Evolutionary conservation across 2,888 invertebrate species (phyloP), one percentile per base, ranked within the genome.

Genomic region (Andrena minutula): DNA sequence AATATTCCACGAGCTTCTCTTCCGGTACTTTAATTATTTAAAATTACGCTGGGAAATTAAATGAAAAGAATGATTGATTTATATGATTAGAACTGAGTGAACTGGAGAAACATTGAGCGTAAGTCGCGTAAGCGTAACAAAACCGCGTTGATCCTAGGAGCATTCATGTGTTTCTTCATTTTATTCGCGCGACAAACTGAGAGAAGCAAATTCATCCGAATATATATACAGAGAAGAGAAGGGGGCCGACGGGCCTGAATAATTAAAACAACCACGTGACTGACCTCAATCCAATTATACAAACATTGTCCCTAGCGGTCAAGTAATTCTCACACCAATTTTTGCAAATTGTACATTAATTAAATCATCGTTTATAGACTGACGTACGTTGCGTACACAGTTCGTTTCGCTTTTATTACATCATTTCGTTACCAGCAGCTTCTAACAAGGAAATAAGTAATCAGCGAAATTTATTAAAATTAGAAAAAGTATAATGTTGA

Each of bases 271-370:
- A 60, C 58, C 80, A 76, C 79, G 76, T 73, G 79, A 77, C 77
- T 84, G 84, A 82, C 85, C 82, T 85, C 82, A 82, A 84, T 84
- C 51, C 75, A 82, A 85, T 85, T 84, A 84, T 73, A 82, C 79
- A 82, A 82, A 75, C 68, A 64, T 68, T 61, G 61, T 64, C 23
- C 66, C 79, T 81, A 64, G 68, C 75, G 71, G 72, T 70, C 74
- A 83, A 74, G 74, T 83, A 81, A 71, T 90, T 91, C 91, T 87
- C 91, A 91, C 91, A 90, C 79, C 86, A 88, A 91, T 91, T 89
- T 86, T 77, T 79, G 79, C 85, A 76, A 90, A 87, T 89, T 88
- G 82, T 87, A 82, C 88, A 87, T 87, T 88, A 91, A 90, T 90
- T 90, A 87, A 84, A 76, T 65, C 84, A 78, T 79, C 75, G 83